These are phyloP conservation scores for Cryptoleucopteryx plumbea DNA, from an alignment of 2,113 vertebrate genomes.

Conservation along the genomic window DNA sequence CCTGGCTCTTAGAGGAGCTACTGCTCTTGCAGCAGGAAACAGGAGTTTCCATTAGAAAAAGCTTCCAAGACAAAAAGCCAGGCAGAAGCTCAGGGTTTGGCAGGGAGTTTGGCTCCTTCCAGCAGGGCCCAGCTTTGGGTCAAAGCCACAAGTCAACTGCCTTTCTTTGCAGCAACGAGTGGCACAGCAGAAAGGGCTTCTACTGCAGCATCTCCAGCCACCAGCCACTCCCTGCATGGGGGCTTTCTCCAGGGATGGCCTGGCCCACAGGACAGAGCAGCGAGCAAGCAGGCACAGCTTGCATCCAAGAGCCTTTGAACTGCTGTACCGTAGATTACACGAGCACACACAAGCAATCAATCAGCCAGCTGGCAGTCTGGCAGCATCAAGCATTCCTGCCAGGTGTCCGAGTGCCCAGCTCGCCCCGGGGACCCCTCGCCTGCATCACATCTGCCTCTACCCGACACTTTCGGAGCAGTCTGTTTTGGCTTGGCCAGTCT, in stretches of 20 bases:
- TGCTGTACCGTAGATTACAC: neutral
- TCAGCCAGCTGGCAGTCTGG: neutral
- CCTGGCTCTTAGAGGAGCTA: neutral
- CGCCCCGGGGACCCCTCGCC: neutral
- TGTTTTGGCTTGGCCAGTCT: neutral
- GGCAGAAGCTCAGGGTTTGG: conserved; percentile 33
- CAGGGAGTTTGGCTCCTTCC: conserved; percentile 1
- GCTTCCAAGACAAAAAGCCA: conserved; percentile 22
- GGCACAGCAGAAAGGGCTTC: neutral
- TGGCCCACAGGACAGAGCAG: neutral
- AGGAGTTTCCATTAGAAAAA: neutral
- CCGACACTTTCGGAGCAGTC: fast-evolving
- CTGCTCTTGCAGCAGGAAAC: neutral
- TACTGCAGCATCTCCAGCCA: neutral
- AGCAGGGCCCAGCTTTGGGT: neutral
- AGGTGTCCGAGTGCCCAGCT: neutral
- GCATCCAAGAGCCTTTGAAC: neutral
- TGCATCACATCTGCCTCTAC: neutral
- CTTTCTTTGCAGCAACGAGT: neutral
- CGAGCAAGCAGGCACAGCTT: neutral
- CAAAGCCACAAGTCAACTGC: neutral
- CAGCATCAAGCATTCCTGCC: neutral
- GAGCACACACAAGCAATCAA: neutral
- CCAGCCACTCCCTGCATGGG: neutral
- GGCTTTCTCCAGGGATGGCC: neutral